phyloP scores from a whole-genome alignment of 1,140 invertebrate genomes.

The Cyclargus thomasi region DNA sequence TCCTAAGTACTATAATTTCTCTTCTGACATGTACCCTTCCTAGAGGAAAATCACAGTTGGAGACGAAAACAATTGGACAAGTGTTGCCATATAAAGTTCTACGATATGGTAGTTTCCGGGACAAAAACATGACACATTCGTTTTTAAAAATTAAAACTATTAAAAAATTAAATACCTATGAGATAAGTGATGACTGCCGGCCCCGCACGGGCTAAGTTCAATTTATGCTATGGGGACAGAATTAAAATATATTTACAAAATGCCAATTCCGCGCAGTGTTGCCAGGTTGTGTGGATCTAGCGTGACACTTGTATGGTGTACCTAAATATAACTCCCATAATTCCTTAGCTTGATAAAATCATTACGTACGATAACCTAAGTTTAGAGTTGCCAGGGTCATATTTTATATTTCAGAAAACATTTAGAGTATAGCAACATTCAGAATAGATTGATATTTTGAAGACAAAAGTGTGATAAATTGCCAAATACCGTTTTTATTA shows the following conservation, averaged over 20 bases:
- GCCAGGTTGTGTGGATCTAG: slow-evolving; percentile 34
- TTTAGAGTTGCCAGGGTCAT: slow-evolving; percentile 6
- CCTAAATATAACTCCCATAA: not conserved
- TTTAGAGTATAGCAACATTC: not conserved
- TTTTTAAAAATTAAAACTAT: slow-evolving; percentile 63
- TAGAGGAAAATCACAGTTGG: slow-evolving; percentile 49
- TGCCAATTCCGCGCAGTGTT: slow-evolving; percentile 55
- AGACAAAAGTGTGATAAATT: too few relatives aligned
- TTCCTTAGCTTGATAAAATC: not conserved
- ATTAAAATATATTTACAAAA: slow-evolving; percentile 69
- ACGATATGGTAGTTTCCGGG: slow-evolving; percentile 34
- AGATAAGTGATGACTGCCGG: slow-evolving; percentile 69
- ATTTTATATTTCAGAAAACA: not conserved
- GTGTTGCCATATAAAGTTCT: slow-evolving; percentile 48
- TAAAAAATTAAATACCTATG: slow-evolving; percentile 73
- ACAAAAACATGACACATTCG: slow-evolving; percentile 59
- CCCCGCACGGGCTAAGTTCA: slow-evolving; percentile 55
- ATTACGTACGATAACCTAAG: not conserved
- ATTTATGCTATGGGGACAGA: slow-evolving; percentile 70
- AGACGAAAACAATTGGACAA: slow-evolving; percentile 32
- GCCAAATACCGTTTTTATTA: too few relatives aligned
- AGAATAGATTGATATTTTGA: not conserved
- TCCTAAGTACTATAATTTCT: slow-evolving; percentile 52
- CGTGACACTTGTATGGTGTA: slow-evolving; percentile 26
- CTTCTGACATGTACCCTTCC: slow-evolving; percentile 34